These are phyloP conservation scores for Theocolax elegans DNA, from an alignment of 1,140 invertebrate species.

Conservation along the genomic window DNA sequence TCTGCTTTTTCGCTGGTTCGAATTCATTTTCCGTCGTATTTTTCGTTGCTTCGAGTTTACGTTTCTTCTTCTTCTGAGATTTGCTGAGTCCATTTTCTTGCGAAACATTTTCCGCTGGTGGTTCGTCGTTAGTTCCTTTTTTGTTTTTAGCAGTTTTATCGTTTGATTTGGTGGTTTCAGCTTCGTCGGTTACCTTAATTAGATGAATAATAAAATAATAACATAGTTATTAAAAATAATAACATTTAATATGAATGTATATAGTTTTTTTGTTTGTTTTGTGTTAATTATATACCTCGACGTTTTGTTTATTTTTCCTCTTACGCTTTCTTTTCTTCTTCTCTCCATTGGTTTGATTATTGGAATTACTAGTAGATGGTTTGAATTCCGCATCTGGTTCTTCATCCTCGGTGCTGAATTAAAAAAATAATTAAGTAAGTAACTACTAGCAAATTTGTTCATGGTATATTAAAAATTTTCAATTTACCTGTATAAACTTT, in stretches of 20 bases:
- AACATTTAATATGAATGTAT: too few species aligned
- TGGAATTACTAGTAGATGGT: background rate
- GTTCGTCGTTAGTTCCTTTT: background rate
- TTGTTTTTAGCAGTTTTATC: background rate
- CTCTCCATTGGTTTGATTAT: background rate
- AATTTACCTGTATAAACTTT: slow-evolving; percentile 79
- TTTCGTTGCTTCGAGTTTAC: slow-evolving; percentile 25
- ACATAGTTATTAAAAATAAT: too few species aligned
- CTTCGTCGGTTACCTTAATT: too few species aligned
- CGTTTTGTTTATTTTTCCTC: slow-evolving; percentile 43
- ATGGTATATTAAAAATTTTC: slow-evolving; percentile 20
- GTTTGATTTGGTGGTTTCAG: too few species aligned
- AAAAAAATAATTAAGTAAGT: too few species aligned
- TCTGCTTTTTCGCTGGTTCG: slow-evolving; percentile 33
- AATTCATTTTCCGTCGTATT: slow-evolving; percentile 43
- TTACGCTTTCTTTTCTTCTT: slow-evolving; percentile 46
- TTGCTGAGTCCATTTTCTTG: background rate
- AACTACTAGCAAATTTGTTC: too few species aligned
- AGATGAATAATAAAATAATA: too few species aligned
- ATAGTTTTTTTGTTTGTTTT: slow-evolving; percentile 1
- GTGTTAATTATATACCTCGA: background rate
- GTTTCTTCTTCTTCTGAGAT: slow-evolving; percentile 7
- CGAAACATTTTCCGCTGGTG: background rate
- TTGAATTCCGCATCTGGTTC: slow-evolving; percentile 1
- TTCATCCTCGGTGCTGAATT: slow-evolving; percentile 46